Evolutionary conservation across 2,888 invertebrate species (phyloP).

Genomic region (Coecobrya sp.): DNA sequence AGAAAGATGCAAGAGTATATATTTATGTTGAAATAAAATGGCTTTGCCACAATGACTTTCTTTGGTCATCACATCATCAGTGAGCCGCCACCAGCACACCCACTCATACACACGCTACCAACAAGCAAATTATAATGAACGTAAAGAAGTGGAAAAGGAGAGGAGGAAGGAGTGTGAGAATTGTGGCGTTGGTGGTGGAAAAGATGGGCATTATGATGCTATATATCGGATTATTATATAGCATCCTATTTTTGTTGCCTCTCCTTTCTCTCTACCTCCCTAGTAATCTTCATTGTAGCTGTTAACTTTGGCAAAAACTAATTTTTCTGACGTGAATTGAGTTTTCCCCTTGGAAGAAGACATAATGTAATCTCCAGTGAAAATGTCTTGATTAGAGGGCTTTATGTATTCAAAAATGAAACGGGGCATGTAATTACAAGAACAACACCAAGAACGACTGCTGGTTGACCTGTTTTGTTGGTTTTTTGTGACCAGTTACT

Average conservation of each 20-base stretch:
- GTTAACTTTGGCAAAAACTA: constrained; percentile 56
- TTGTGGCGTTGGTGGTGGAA: constrained; percentile 29
- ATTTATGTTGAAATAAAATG: constrained; percentile 42
- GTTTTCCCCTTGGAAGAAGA: constrained; percentile 47
- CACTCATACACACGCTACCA: not conserved
- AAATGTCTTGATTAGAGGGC: constrained; percentile 48
- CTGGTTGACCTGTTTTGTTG: not conserved
- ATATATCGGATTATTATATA: constrained; percentile 34
- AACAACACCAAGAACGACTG: not conserved
- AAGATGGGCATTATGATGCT: constrained; percentile 41
- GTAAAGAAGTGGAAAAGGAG: constrained; percentile 24
- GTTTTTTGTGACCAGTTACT: not conserved
- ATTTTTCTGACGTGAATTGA: constrained; percentile 56
- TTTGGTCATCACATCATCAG: constrained; percentile 71
- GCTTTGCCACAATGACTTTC: constrained; percentile 72
- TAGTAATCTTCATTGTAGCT: constrained; percentile 47
- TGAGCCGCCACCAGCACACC: constrained; percentile 53
- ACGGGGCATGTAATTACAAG: constrained; percentile 32
- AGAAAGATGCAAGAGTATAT: constrained; percentile 1
- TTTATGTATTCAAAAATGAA: constrained; percentile 52
- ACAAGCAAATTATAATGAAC: constrained; percentile 53
- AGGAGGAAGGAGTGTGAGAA: constrained; percentile 25
- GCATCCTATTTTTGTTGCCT: not conserved
- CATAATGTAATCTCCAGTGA: constrained; percentile 22
- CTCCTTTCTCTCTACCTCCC: not conserved